Base-by-base conservation (phyloP, 2,888 invertebrate genomes). In the Creontiades dilutus region DNA sequence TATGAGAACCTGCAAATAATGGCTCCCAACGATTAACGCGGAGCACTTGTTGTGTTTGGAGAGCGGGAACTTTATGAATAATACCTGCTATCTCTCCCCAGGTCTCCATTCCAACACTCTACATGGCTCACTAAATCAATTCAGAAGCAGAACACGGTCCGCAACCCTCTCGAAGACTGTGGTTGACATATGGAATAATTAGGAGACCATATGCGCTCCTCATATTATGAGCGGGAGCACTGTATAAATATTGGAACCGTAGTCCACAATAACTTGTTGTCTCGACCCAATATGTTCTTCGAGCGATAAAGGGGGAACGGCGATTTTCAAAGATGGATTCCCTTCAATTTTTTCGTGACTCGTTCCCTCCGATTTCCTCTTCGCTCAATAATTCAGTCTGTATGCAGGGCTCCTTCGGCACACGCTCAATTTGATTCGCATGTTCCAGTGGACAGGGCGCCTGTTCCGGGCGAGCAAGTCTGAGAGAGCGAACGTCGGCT, bases 381-480 rank as follows among this genome's bases (percentile, higher is more conserved):
- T 13, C 23, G 23, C 68, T 68, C 68, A 68, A 68, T 68, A 68
- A 68, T 68, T 68, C 68, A 68, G 68, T 68, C 68, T 23, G 12
- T 68, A 68, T 68, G 68, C 68, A 68, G 27, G 23, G 27, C 68
- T 68, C 68, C 23, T 19, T 3, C 11, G 19, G 68, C 68, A 68
- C 68, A 68, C 68, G 68, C 68, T 68, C 68, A 68, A 68, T 68
- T 68, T 68, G 68, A 68, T 68, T 68, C 68, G 68, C 68, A 68
- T 68, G 68, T 68, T 68, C 68, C 23, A 68, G 23, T 23, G 23
- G 27, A 23, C 68, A 27, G 68, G 68, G 23, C 68, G 68, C 68
- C 68, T 68, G 68, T 68, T 68, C 27, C 19, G 68, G 68, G 12
- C 68, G 23, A 68, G 68, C 68, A 23, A 52, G 14, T 11, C 52